A percentile compares a stretch with the other conserved stretches of the same genome.
Evolutionary conservation across 2,113 vertebrate genomes (phyloP).

Genomic region (Illadopsis cleaveri): DNA sequence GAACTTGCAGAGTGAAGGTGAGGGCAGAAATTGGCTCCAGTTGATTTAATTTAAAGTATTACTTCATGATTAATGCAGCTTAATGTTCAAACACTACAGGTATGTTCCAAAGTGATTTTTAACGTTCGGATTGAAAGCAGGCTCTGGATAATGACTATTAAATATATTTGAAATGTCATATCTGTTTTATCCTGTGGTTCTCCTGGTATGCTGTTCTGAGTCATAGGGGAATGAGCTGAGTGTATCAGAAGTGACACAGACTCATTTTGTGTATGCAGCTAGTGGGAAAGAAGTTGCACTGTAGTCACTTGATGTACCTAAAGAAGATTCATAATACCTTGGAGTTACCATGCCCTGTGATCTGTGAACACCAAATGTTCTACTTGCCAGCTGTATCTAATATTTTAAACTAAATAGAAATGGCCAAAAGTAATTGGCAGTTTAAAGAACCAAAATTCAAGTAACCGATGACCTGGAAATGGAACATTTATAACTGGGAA

Average conservation of each 20-base stretch:
- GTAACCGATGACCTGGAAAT: conserved; percentile 37
- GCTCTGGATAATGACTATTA: conserved; percentile 60
- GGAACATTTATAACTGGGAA: conserved; percentile 56
- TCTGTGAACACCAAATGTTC: background rate
- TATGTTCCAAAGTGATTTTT: conserved; percentile 43
- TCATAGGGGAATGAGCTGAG: conserved; percentile 36
- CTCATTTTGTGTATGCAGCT: conserved; percentile 39
- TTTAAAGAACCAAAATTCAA: conserved; percentile 71
- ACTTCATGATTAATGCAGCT: conserved; percentile 7
- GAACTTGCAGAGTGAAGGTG: conserved; percentile 15
- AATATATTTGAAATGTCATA: conserved; percentile 47
- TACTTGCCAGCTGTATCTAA: background rate
- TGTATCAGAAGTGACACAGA: conserved; percentile 45
- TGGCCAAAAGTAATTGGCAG: conserved; percentile 64
- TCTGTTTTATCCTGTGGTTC: conserved; percentile 47
- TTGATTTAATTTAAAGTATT: conserved; percentile 36
- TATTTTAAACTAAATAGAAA: conserved; percentile 52
- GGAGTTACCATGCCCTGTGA: background rate
- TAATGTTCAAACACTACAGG: conserved; percentile 31
- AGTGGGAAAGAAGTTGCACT: conserved; percentile 41
- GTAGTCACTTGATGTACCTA: conserved; percentile 4
- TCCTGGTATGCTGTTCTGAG: conserved; percentile 30
- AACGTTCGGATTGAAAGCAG: conserved; percentile 34
- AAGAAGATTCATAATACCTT: conserved; percentile 33
- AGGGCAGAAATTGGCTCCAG: conserved; percentile 12